A percentile compares a stretch with the other conserved stretches of the same genome.
These are phyloP conservation scores for Liodrosophila aerea DNA, from an alignment of 2,888 invertebrate species.

Conservation along the genomic window DNA sequence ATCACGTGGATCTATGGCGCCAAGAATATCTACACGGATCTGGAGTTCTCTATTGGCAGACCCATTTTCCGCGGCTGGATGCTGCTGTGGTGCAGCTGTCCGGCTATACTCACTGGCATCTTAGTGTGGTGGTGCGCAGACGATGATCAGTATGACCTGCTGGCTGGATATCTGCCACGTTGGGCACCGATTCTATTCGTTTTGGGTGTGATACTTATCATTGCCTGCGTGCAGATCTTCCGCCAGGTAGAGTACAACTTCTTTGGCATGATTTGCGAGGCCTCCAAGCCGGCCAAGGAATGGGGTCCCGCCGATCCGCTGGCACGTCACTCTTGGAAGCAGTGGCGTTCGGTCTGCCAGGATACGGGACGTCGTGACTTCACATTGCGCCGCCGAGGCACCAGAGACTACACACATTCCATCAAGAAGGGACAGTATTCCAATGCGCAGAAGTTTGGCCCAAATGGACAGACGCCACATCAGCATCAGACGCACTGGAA, in stretches of 20 bases:
- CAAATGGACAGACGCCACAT: conserved; percentile 53
- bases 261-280: conserved; percentile 83
- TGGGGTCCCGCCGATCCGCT: conserved; percentile 83
- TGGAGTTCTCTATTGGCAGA: conserved; percentile 82
- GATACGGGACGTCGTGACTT: conserved; percentile 82
- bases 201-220: conserved; percentile 77
- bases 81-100: conserved; percentile 81
- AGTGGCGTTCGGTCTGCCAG: conserved; percentile 82
- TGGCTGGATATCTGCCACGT: conserved; percentile 79
- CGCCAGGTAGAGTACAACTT: conserved; percentile 83
- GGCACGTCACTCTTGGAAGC: conserved; percentile 83
- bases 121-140: conserved; percentile 83
- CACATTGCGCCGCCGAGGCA: conserved; percentile 81
- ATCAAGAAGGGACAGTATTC: conserved; percentile 82
- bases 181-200: conserved; percentile 82
- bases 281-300: conserved; percentile 82
- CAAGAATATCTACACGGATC: conserved; percentile 82
- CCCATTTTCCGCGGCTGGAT: conserved; percentile 82
- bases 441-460: conserved; percentile 68
- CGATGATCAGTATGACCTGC: conserved; percentile 77
- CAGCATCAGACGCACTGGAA: conserved; percentile 78
- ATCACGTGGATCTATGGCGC: conserved; percentile 82
- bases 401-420: conserved; percentile 82
- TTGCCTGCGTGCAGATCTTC: conserved; percentile 81
- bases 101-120: conserved; percentile 80